phyloP scores from a whole-genome alignment of 2,888 invertebrate genomes.

The Hirtodrosophila confusa region DNA sequence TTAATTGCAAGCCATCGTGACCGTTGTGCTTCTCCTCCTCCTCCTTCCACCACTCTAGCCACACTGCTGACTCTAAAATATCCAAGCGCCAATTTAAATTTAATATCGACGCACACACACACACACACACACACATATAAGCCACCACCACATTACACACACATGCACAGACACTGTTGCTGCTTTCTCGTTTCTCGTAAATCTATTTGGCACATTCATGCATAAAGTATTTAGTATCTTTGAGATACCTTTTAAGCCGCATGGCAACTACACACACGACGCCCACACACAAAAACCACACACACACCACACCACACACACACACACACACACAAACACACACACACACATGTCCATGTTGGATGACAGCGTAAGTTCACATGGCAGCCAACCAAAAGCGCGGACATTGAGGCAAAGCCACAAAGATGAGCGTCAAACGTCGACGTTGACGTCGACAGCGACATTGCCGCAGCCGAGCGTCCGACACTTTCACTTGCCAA shows the following conservation, averaged over 20 bases:
- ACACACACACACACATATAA: conserved; percentile 29
- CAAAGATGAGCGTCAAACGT: conserved; percentile 51
- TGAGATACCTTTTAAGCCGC: conserved; percentile 81
- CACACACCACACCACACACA: conserved; percentile 4
- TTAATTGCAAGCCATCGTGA: conserved; percentile 75
- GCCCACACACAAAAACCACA: conserved; percentile 15
- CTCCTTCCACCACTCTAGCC: conserved; percentile 1
- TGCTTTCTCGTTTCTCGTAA: conserved; percentile 66
- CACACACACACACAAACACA: conserved; percentile 11
- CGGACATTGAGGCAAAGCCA: conserved; percentile 58
- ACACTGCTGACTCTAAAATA: conserved; percentile 61
- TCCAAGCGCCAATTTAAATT: conserved; percentile 80
- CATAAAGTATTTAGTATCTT: conserved; percentile 81
- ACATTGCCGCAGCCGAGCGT: conserved; percentile 36
- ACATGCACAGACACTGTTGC: conserved; percentile 22
- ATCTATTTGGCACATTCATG: conserved; percentile 82
- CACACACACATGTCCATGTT: conserved; percentile 26
- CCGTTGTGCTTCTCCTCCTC: conserved; percentile 42
- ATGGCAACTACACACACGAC: conserved; percentile 70
- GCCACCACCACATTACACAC: conserved; percentile 60
- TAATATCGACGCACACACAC: conserved; percentile 73
- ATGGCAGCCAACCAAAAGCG: conserved; percentile 77
- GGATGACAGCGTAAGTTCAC: conserved; percentile 62
- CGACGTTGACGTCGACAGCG: conserved; percentile 19
- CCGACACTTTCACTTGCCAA: conserved; percentile 75